Evolutionary conservation across 2,888 invertebrate species (phyloP), one percentile per base, ranked within the genome.

Genomic region (Latrodectus hesperus): DNA sequence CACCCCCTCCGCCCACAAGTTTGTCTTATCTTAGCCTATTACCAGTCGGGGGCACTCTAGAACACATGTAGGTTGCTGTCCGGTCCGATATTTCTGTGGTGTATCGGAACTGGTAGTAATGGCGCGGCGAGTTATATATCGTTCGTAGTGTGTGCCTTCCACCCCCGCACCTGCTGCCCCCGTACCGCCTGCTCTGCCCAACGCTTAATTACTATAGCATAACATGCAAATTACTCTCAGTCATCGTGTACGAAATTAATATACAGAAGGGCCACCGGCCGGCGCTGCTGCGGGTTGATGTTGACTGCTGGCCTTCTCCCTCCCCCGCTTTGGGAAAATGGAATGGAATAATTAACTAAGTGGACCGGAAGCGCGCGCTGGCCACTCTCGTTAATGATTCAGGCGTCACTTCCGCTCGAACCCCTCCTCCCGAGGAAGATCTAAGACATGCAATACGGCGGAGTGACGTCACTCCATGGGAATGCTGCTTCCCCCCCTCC

Each of bases 321-420:
- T 75, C 68, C 73, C 81, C 78, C 88, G 83, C 88, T 60, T 77
- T 74, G 84, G 88, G 88, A 88, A 88, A 88, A 88, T 88, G 88
- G 88, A 88, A 88, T 88, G 88, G 88, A 88, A 88, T 88, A 88
- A 88, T 88, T 88, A 88, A 88, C 88, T 88, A 88, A 88, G 88
- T 88, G 88, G 84, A 88, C 88, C 88, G 88, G 88, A 88, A 88
- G 22, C 22, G 88, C 88, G 53, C 77, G 75, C 81, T 73, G 88
- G 60, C 83, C 84, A 88, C 88, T 88, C 88, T 80, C 80, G 88
- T 88, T 88, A 88, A 88, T 88, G 88, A 88, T 88, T 88, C 84
- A 84, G 88, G 81, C 83, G 83, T 74, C 83, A 83, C 88, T 82
- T 83, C 88, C 88, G 80, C 74, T 60, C 51, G 55, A 38, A 55